These are phyloP conservation scores for Heliconius hortense DNA, from an alignment of 2,888 invertebrate species.

Conservation along the genomic window DNA sequence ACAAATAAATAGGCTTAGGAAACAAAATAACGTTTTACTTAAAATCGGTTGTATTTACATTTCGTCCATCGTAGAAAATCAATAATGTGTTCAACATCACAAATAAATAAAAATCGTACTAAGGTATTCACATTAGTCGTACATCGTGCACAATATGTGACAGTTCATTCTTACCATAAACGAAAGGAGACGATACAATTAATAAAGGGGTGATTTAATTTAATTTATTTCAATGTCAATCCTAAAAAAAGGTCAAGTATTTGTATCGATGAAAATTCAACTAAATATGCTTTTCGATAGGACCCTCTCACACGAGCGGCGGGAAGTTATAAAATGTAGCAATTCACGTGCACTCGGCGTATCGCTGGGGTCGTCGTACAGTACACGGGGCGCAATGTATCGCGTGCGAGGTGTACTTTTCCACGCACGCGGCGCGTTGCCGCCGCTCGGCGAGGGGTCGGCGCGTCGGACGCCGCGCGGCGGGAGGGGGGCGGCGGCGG, in stretches of 20 bases:
- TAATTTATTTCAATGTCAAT: conserved; percentile 64
- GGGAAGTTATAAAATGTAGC: conserved; percentile 50
- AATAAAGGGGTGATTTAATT: conserved; percentile 61
- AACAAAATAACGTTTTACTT: conserved; percentile 82
- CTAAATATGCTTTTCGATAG: conserved; percentile 60
- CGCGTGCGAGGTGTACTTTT: conserved; percentile 62
- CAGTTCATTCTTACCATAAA: conserved; percentile 73
- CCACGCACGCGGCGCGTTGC: conserved; percentile 66
- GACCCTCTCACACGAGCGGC: conserved; percentile 52
- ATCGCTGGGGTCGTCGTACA: conserved; percentile 55
- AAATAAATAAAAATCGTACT: conserved; percentile 81
- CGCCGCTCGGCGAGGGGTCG: conserved; percentile 63
- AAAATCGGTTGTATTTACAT: conserved; percentile 83
- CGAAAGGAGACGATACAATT: conserved; percentile 73
- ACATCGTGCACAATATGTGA: conserved; percentile 76
- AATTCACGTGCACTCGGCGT: conserved; percentile 49
- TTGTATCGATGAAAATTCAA: conserved; percentile 40
- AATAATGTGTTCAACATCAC: conserved; percentile 80
- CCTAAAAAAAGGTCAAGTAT: conserved; percentile 43
- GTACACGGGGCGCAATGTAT: conserved; percentile 55
- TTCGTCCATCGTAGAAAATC: conserved; percentile 82
- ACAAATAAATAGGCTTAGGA: conserved; percentile 76
- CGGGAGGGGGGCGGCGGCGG: conserved; percentile 56
- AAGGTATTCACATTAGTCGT: conserved; percentile 78
- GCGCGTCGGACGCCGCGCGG: conserved; percentile 45